These are phyloP conservation scores for Xerus rutilus DNA, from an alignment of 2,797 vertebrate species.

Conservation along the genomic window DNA sequence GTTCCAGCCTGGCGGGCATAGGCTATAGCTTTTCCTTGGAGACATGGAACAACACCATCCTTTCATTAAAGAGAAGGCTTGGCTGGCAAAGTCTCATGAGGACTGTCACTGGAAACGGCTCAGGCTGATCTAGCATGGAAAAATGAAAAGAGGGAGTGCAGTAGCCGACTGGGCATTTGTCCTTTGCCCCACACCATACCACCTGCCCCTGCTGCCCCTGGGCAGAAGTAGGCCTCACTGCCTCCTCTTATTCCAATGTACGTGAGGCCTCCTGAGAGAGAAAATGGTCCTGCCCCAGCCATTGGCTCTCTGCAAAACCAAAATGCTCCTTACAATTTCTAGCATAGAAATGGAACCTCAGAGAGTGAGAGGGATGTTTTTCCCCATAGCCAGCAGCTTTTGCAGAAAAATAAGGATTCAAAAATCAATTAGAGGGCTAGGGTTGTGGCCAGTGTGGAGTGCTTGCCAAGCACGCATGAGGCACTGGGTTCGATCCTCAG, in stretches of 20 bases:
- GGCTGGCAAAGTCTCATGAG: not conserved
- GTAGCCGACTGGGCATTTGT: not conserved
- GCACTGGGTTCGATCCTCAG: no score
- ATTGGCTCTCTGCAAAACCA: not conserved
- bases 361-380: not conserved
- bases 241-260: not conserved
- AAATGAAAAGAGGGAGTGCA: not conserved
- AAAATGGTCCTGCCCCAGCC: not conserved
- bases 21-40: not conserved
- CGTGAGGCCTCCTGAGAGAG: not conserved
- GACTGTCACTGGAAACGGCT: not conserved
- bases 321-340: not conserved
- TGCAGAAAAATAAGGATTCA: conserved; percentile 38
- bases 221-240: not conserved
- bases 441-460: no score
- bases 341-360: not conserved
- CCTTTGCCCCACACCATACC: not conserved
- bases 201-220: not conserved
- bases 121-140: not conserved
- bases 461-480: no score
- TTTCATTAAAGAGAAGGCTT: not conserved
- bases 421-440: conserved; percentile 9
- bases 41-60: not conserved
- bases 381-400: not conserved
- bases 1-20: not conserved